These are phyloP conservation scores for Protaetia brevitarsis DNA, from an alignment of 1,140 invertebrate genomes.

Conservation along the genomic window DNA sequence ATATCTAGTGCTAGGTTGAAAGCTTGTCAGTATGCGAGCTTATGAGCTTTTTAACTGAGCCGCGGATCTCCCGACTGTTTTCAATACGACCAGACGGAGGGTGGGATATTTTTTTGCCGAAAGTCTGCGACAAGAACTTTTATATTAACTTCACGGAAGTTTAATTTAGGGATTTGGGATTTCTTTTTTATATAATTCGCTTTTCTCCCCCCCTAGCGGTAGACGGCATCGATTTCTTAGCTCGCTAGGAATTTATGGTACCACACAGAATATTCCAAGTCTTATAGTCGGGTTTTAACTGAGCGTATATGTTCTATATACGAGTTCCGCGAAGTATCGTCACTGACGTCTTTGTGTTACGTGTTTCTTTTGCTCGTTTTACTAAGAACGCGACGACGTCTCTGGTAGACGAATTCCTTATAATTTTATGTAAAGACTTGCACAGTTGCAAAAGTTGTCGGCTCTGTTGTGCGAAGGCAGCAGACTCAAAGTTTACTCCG, in stretches of 20 bases:
- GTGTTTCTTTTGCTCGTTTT: too few species aligned
- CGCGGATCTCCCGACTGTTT: neutral
- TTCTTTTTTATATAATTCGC: neutral
- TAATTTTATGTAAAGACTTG: slow-evolving; percentile 11
- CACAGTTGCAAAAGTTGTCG: neutral
- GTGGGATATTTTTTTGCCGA: neutral
- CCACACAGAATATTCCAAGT: too few species aligned
- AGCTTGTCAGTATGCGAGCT: neutral
- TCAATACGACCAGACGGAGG: neutral
- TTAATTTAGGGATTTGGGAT: neutral
- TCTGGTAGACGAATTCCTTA: too few species aligned
- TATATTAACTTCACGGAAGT: slow-evolving; percentile 6
- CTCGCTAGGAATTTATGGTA: too few species aligned
- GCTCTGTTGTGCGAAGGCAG: neutral
- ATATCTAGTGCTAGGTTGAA: neutral
- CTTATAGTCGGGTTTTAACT: too few species aligned
- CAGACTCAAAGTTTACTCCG: slow-evolving; percentile 9
- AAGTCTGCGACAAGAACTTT: neutral
- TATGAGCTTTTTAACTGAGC: neutral
- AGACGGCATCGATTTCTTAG: too few species aligned
- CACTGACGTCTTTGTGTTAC: too few species aligned
- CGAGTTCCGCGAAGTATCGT: too few species aligned
- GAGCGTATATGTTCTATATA: too few species aligned
- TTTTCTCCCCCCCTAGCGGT: neutral
- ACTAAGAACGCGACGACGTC: too few species aligned